Percentiles rank a stretch among this genome's conserved stretches.
phyloP scores from a whole-genome alignment of 2,797 vertebrate species.

The Crax fasciolata region DNA sequence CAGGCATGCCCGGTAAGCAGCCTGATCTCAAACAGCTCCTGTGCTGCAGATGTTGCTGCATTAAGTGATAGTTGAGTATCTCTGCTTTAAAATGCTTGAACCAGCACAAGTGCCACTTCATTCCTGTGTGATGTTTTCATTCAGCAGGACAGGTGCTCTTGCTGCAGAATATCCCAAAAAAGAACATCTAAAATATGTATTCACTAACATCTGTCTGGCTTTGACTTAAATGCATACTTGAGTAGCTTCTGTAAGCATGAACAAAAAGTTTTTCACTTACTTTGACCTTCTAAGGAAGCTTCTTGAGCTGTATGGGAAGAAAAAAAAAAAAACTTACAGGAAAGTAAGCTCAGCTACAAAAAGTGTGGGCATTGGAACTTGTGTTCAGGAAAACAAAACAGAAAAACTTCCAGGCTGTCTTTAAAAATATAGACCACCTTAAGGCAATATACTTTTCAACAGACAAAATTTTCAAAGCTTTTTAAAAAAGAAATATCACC shows the following conservation, averaged over 20 bases:
- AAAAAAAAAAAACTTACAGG: not conserved
- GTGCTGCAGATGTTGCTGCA: not conserved
- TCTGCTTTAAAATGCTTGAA: slow-evolving; percentile 54
- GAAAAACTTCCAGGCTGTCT: not conserved
- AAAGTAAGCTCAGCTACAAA: not conserved
- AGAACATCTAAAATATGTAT: slow-evolving; percentile 78
- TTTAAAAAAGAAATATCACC: not conserved
- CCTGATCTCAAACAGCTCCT: not conserved
- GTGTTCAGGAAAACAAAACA: not conserved
- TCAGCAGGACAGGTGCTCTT: slow-evolving; percentile 68
- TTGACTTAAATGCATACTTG: slow-evolving; percentile 60
- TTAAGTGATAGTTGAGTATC: not conserved
- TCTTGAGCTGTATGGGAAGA: not conserved
- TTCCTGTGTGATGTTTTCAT: slow-evolving; percentile 55
- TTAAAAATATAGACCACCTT: not conserved
- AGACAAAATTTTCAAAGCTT: not conserved
- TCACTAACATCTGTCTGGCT: slow-evolving; percentile 69
- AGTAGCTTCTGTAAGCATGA: slow-evolving; percentile 41
- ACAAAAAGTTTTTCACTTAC: slow-evolving; percentile 22
- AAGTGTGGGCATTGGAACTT: not conserved
- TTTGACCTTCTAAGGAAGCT: slow-evolving; percentile 52
- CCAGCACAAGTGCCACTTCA: slow-evolving; percentile 63
- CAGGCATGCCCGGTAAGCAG: not conserved
- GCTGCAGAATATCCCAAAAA: slow-evolving; percentile 45
- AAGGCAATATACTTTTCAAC: not conserved